A percentile compares a stretch with the other conserved stretches of the same genome.
phyloP scores from a whole-genome alignment of 2,113 vertebrate species.

The Puffinus mauretanicus region DNA sequence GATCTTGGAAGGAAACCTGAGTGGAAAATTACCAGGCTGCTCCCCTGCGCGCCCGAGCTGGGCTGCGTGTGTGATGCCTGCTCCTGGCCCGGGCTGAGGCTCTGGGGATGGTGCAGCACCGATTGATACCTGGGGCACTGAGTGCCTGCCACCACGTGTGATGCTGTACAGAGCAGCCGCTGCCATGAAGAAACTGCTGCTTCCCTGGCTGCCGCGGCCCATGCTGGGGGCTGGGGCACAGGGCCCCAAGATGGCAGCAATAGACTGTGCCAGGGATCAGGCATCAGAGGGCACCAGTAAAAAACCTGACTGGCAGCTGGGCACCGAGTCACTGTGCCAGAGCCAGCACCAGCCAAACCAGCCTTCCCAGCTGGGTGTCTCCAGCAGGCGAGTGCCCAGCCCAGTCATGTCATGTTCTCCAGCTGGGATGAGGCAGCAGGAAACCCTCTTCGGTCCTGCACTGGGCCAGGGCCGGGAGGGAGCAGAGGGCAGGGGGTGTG shows the following conservation, averaged over 20 bases:
- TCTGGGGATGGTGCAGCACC: background rate
- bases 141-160: background rate
- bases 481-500: background rate
- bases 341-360: background rate
- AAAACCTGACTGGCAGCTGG: background rate
- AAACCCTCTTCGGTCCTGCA: background rate
- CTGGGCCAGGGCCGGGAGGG: too few relatives aligned
- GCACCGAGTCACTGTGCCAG: background rate
- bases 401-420: background rate
- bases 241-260: background rate
- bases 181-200: background rate
- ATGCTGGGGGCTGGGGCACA: background rate
- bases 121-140: rapidly evolving
- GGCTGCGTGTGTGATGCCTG: background rate
- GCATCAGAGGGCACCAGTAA: background rate
- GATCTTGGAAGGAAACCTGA: slow-evolving; percentile 41
- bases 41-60: background rate
- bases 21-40: slow-evolving; percentile 62
- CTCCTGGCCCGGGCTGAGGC: background rate
- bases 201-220: background rate
- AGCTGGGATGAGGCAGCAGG: background rate
- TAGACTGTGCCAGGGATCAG: background rate
- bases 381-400: background rate
- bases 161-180: background rate
- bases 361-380: background rate